phyloP scores from a whole-genome alignment of 2,888 invertebrate genomes.

The Oligia fasciuncula region DNA sequence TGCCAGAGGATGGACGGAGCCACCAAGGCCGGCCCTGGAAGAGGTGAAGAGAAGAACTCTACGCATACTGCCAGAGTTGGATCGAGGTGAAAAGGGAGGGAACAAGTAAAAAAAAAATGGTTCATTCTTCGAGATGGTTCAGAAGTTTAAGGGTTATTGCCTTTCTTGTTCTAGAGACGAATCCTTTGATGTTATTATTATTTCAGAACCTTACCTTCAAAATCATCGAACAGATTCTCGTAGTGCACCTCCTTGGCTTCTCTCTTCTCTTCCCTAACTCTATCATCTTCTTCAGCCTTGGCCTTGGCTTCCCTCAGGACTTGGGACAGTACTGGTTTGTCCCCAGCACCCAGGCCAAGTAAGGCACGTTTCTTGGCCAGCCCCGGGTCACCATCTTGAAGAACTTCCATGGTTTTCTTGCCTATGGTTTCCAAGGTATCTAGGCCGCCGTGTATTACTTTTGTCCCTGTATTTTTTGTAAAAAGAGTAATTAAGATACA shows the following conservation, averaged over 20 bases:
- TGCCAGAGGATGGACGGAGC: too few relatives aligned
- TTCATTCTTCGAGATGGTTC: background rate
- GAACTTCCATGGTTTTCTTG: constrained; percentile 97
- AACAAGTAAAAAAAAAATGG: background rate
- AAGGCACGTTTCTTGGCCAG: constrained; percentile 94
- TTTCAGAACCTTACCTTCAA: constrained; percentile 90
- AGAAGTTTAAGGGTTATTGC: background rate
- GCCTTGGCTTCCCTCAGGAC: constrained; percentile 93
- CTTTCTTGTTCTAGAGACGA: background rate
- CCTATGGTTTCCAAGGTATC: constrained; percentile 98
- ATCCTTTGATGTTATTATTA: background rate
- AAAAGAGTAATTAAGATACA: background rate
- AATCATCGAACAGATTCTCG: constrained; percentile 96
- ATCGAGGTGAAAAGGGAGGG: too few relatives aligned
- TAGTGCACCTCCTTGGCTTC: constrained; percentile 91
- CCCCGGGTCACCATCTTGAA: constrained; percentile 98
- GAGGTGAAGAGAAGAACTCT: too few relatives aligned
- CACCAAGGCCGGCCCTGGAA: too few relatives aligned
- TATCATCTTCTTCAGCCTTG: constrained; percentile 91
- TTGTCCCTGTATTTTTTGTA: constrained; percentile 87
- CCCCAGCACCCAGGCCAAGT: constrained; percentile 89
- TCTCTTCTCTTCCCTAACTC: constrained; percentile 85
- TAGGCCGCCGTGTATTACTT: constrained; percentile 94
- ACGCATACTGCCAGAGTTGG: too few relatives aligned
- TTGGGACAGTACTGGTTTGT: constrained; percentile 91